These are phyloP conservation scores for Rotaria macrura DNA, from an alignment of 2,888 invertebrate genomes.

Conservation along the genomic window DNA sequence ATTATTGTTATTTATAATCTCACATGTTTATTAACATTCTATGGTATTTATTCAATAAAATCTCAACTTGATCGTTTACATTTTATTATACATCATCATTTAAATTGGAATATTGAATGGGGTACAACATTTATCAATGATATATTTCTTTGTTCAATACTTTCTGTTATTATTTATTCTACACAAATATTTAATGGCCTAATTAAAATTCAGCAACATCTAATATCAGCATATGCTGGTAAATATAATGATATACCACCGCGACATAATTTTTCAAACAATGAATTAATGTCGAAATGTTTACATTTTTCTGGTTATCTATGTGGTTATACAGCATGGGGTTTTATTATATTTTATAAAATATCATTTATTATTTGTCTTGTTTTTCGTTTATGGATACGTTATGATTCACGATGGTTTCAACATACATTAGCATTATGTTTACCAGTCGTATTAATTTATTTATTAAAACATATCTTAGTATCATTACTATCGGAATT, in stretches of 20 bases:
- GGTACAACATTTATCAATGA: conserved; percentile 12
- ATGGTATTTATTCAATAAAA: not conserved
- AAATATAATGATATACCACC: conserved; percentile 30
- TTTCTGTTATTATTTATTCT: conserved; percentile 10
- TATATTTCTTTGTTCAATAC: not conserved
- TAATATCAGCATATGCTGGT: conserved; percentile 27
- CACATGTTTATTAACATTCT: conserved; percentile 11
- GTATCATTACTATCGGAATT: conserved; percentile 24
- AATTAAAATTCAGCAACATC: conserved; percentile 26
- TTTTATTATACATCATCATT: not conserved
- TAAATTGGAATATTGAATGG: not conserved
- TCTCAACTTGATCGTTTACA: not conserved
- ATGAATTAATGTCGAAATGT: conserved; percentile 22
- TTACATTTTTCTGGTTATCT: conserved; percentile 31
- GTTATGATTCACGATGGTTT: conserved; percentile 24
- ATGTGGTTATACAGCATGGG: conserved; percentile 31
- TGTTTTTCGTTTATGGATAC: conserved; percentile 24
- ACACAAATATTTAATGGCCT: conserved; percentile 28
- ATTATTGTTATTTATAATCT: not conserved
- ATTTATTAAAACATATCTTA: conserved; percentile 27
- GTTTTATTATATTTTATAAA: conserved; percentile 30
- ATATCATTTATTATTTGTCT: conserved; percentile 21
- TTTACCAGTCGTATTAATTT: conserved; percentile 25
- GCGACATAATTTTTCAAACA: conserved; percentile 29
- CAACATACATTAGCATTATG: conserved; percentile 24